Evolutionary conservation across 2,113 vertebrate species (phyloP).

Genomic region (Pseudopipra pipra): DNA sequence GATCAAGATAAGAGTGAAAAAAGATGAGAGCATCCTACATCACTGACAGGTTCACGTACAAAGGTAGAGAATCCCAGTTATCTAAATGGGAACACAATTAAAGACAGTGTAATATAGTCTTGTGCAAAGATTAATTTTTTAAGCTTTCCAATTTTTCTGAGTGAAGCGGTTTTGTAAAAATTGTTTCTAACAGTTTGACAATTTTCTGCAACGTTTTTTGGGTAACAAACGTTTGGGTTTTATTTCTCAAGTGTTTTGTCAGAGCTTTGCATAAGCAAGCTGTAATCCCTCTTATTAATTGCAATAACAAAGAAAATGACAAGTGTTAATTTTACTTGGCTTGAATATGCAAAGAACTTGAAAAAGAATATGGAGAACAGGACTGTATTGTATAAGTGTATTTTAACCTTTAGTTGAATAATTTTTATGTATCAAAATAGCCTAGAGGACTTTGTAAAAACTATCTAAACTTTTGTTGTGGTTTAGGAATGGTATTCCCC

Average conservation of each 20-base stretch:
- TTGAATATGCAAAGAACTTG: slow-evolving; percentile 73
- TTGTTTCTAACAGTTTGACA: slow-evolving; percentile 73
- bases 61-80: slow-evolving; percentile 55
- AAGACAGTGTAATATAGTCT: slow-evolving; percentile 61
- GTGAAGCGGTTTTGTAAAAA: slow-evolving; percentile 76
- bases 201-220: slow-evolving; percentile 51
- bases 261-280: slow-evolving; percentile 61
- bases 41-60: slow-evolving; percentile 17
- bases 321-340: slow-evolving; percentile 75
- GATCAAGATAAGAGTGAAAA: slow-evolving; percentile 48
- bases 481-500: not conserved
- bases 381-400: slow-evolving; percentile 82
- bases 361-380: slow-evolving; percentile 71
- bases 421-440: slow-evolving; percentile 83
- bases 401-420: slow-evolving; percentile 89
- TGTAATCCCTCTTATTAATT: slow-evolving; percentile 70
- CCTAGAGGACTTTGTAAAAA: slow-evolving; percentile 75
- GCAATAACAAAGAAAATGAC: slow-evolving; percentile 84
- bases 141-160: slow-evolving; percentile 72
- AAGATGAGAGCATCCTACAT: slow-evolving; percentile 37
- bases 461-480: slow-evolving; percentile 51
- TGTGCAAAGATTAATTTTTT: slow-evolving; percentile 70
- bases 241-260: slow-evolving; percentile 66
- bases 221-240: slow-evolving; percentile 54
- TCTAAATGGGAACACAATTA: slow-evolving; percentile 56